Base-by-base conservation (phyloP, 2,888 invertebrate species). In the Tenodera sinensis region DNA sequence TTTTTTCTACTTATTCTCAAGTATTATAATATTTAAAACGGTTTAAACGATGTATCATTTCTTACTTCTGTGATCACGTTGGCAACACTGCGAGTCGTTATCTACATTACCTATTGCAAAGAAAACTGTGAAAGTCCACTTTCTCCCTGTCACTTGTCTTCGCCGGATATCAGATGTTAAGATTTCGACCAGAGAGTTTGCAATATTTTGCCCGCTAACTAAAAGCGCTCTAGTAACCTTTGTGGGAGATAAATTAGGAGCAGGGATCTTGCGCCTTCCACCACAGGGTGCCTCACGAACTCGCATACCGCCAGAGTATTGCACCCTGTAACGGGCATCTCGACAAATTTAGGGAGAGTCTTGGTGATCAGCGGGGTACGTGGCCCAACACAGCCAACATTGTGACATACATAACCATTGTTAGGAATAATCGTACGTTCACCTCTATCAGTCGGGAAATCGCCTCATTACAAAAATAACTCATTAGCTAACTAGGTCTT, bases 251-350 rank as follows among this genome's bases (percentile, higher is more conserved):
- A 71, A 71, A 71, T 71, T 71, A 71, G 54, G 54, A 71, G 54
- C 54, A 71, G 54, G 20, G 54, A 71, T 71, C 54, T 14, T 20
- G 54, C 25, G 54, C 54, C 54, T 71, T 34, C n/a, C 87, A 12
- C 87, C 81, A 82, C 47, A 82, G 87, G 87, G 82, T 28, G 82
- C 87, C 81, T 87, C 87, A 87, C 87, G 87, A 87, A 7, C 84
- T 84, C 12, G 30, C n/a, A 84, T 42, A 71, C 54, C 54, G 54
- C 54, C 54, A 20, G 54, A 71, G 54, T 71, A 20, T 71, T 71
- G 54, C 54, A 71, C 54, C 54, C 54, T 71, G 54, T 71, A 71
- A 71, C 54, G 54, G 20, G 54, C 54, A 71, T 20, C 54, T 71
- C 54, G 54, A 71, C 54, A 71, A 71, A 71, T 71, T 71, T 71